Conservation (phyloP, 1,140 invertebrate genomes). For the Aphelinus certus region DNA sequence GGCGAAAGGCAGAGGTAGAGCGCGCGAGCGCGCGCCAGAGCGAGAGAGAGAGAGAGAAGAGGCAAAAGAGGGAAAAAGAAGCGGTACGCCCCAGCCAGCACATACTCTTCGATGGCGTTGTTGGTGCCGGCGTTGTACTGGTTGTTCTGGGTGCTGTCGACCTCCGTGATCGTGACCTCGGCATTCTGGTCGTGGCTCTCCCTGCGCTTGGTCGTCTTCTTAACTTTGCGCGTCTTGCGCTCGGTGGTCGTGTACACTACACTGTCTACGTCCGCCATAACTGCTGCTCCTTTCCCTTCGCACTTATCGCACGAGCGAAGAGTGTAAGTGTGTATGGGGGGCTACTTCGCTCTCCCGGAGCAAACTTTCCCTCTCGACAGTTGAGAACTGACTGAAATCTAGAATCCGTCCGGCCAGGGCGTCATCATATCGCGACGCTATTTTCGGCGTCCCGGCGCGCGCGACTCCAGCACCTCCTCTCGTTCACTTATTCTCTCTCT, state of each 20-base stretch:
- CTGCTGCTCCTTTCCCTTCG: background rate
- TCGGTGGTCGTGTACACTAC: slow-evolving; percentile 84
- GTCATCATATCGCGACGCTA: slow-evolving; percentile 64
- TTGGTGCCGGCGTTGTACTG: slow-evolving; percentile 70
- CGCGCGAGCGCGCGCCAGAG: background rate
- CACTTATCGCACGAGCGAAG: background rate
- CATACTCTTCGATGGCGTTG: slow-evolving; percentile 81
- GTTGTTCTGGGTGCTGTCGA: slow-evolving; percentile 76
- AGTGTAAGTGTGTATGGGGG: background rate
- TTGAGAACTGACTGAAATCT: slow-evolving; percentile 68
- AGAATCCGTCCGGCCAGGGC: slow-evolving; percentile 62
- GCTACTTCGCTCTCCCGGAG: slow-evolving; percentile 9
- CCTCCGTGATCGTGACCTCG: slow-evolving; percentile 83
- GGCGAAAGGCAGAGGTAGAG: background rate
- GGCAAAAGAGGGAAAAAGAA: slow-evolving; percentile 19
- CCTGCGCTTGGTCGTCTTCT: slow-evolving; percentile 84
- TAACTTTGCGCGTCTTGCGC: slow-evolving; percentile 88
- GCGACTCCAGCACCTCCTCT: slow-evolving; percentile 58
- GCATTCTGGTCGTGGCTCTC: slow-evolving; percentile 75
- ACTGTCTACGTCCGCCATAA: slow-evolving; percentile 87
- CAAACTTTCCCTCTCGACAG: slow-evolving; percentile 58
- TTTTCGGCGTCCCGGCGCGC: slow-evolving; percentile 62
- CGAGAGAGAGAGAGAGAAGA: slow-evolving; percentile 13
- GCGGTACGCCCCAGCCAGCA: slow-evolving; percentile 67
- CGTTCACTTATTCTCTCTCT: slow-evolving; percentile 45